phyloP scores from a whole-genome alignment of 2,888 invertebrate species.

The Nomada ruficornis region DNA sequence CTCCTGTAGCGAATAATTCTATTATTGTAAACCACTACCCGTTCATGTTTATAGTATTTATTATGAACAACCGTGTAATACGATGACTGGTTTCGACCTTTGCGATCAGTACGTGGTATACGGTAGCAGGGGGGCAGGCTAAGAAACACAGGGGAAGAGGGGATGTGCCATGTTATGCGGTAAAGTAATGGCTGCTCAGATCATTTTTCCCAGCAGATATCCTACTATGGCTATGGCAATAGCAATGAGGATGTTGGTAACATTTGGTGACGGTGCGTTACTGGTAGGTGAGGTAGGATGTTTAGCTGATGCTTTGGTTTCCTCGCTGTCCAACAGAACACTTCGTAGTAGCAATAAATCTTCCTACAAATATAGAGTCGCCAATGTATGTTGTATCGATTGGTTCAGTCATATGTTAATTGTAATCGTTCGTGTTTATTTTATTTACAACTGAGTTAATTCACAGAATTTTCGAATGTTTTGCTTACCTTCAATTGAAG shows the following conservation, averaged over 20 bases:
- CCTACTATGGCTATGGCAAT: conserved; percentile 81
- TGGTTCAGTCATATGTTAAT: not conserved
- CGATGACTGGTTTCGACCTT: conserved; percentile 70
- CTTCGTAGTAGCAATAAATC: conserved; percentile 80
- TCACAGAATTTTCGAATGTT: not conserved
- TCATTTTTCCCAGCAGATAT: conserved; percentile 82
- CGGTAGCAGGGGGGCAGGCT: conserved; percentile 75
- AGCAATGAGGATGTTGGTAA: conserved; percentile 76
- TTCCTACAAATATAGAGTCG: conserved; percentile 73
- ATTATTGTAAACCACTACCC: conserved; percentile 75
- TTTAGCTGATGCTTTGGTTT: conserved; percentile 73
- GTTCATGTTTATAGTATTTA: conserved; percentile 76
- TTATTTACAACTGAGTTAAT: not conserved
- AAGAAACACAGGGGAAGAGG: conserved; percentile 77
- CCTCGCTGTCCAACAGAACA: conserved; percentile 77
- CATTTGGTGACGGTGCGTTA: conserved; percentile 68
- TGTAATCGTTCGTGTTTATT: not conserved
- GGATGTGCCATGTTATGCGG: conserved; percentile 76
- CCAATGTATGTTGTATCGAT: not conserved
- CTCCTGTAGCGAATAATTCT: conserved; percentile 74
- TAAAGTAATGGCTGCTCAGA: conserved; percentile 79
- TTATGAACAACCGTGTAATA: conserved; percentile 75
- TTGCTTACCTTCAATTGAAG: conserved; percentile 91
- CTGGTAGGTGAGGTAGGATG: conserved; percentile 73
- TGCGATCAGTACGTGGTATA: conserved; percentile 68